Percentiles rank a stretch among this genome's conserved stretches.
phyloP scores from a whole-genome alignment of 2,888 invertebrate genomes.

The Leptinotarsa rubiginosa region DNA sequence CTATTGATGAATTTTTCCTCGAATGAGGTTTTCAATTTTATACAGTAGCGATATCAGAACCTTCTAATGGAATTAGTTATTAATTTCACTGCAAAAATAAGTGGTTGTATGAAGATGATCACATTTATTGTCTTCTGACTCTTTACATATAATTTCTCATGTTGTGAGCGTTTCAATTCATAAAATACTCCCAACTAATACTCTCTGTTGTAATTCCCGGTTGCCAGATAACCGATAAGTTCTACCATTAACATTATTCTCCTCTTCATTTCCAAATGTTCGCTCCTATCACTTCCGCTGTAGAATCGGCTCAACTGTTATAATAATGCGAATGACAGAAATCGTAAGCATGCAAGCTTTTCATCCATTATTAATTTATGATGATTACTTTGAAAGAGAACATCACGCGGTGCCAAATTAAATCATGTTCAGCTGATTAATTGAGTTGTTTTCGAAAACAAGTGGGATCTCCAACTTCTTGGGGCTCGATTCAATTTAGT shows the following conservation, averaged over 20 bases:
- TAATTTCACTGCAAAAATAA: too few species aligned
- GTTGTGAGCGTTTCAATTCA: too few species aligned
- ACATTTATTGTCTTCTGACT: not conserved
- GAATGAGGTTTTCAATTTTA: too few species aligned
- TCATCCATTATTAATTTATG: not conserved
- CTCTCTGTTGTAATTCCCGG: not conserved
- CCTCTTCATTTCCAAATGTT: not conserved
- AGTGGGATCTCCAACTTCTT: too few species aligned
- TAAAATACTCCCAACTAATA: too few species aligned
- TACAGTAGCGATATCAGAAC: too few species aligned
- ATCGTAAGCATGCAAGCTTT: not conserved
- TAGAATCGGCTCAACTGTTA: not conserved
- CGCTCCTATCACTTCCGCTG: not conserved
- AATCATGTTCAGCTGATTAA: not conserved
- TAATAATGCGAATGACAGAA: not conserved
- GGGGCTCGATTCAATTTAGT: too few species aligned
- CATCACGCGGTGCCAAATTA: not conserved
- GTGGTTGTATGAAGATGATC: too few species aligned
- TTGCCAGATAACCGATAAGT: not conserved
- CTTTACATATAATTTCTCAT: too few species aligned
- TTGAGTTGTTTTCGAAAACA: not conserved
- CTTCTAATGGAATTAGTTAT: too few species aligned
- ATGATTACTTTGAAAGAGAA: not conserved
- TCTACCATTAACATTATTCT: not conserved
- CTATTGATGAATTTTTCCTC: too few species aligned